A percentile compares a stretch with the other conserved stretches of the same genome.
These are phyloP conservation scores for Drosophila parabipectinata DNA, from an alignment of 1,140 invertebrate species.

Conservation along the genomic window DNA sequence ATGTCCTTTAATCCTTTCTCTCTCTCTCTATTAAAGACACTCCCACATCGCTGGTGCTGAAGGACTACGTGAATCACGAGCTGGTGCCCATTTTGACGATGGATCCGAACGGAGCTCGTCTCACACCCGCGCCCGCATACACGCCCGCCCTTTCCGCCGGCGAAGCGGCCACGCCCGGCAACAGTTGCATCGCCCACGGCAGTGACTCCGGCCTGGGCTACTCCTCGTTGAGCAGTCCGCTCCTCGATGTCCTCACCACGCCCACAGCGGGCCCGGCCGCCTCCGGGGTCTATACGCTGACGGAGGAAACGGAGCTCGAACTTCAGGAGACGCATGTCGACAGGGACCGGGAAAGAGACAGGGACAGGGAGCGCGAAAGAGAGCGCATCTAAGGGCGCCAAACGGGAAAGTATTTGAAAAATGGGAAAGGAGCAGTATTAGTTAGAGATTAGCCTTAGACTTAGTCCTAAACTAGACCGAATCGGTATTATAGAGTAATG, in stretches of 20 bases:
- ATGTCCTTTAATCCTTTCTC: too few species aligned
- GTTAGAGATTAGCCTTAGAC: conserved; percentile 43
- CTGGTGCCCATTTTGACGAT: conserved; percentile 83
- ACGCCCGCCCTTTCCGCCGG: conserved; percentile 24
- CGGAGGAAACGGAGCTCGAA: conserved; percentile 87
- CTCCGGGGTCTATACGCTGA: conserved; percentile 87
- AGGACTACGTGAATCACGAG: conserved; percentile 82
- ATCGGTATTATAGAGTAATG: conserved; percentile 33
- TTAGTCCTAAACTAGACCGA: conserved; percentile 43
- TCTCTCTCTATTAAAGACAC: conserved; percentile 84
- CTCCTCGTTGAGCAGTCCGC: conserved; percentile 55
- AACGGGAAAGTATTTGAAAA: conserved; percentile 3
- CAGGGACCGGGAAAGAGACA: neutral
- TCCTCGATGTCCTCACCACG: conserved; percentile 65
- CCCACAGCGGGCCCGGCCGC: conserved; percentile 48
- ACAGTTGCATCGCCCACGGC: conserved; percentile 39
- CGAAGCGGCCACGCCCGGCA: conserved; percentile 32
- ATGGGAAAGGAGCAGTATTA: conserved; percentile 13
- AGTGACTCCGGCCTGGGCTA: conserved; percentile 40
- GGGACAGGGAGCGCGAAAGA: conserved; percentile 11
- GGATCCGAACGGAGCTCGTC: conserved; percentile 73
- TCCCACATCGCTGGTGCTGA: conserved; percentile 85
- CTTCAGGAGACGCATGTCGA: conserved; percentile 84
- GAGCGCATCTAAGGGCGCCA: conserved; percentile 58
- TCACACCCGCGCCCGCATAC: conserved; percentile 42